Evolutionary conservation across 2,888 invertebrate genomes (phyloP).

Genomic region (Lamproptera curius): DNA sequence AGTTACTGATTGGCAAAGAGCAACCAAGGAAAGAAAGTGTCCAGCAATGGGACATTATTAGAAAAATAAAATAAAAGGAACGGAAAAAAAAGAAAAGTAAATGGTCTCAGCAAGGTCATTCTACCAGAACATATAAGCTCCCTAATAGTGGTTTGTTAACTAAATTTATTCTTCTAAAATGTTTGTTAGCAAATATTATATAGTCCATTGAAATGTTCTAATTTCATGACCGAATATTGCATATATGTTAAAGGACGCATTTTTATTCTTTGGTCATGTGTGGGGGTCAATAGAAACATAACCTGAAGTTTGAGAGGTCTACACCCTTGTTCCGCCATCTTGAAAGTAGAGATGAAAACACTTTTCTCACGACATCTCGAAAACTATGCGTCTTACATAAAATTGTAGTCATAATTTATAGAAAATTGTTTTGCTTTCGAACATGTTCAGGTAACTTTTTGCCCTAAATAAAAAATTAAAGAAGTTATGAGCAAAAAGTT

Average conservation of each 20-base stretch:
- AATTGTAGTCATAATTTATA: background rate
- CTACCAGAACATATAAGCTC: too few species aligned
- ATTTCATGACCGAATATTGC: background rate
- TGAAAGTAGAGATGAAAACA: background rate
- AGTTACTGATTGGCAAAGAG: too few species aligned
- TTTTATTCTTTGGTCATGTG: background rate
- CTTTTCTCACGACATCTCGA: background rate
- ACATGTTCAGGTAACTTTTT: constrained; percentile 19
- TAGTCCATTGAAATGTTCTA: constrained; percentile 1
- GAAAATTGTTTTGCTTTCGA: constrained; percentile 12
- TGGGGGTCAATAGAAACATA: background rate
- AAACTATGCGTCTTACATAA: background rate
- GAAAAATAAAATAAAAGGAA: too few species aligned
- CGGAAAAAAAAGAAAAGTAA: too few species aligned
- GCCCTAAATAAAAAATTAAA: constrained; percentile 4
- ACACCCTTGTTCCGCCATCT: background rate
- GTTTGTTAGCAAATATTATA: too few species aligned
- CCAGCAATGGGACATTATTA: too few species aligned
- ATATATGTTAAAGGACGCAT: background rate
- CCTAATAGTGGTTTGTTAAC: too few species aligned
- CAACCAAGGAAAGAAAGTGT: too few species aligned
- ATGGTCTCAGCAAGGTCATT: too few species aligned
- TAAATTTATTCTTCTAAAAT: too few species aligned
- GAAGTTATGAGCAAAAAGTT: constrained; percentile 8
- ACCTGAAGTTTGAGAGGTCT: background rate